phyloP scores from a whole-genome alignment of 2,113 vertebrate species.

The Beaufortia kweichowensis region DNA sequence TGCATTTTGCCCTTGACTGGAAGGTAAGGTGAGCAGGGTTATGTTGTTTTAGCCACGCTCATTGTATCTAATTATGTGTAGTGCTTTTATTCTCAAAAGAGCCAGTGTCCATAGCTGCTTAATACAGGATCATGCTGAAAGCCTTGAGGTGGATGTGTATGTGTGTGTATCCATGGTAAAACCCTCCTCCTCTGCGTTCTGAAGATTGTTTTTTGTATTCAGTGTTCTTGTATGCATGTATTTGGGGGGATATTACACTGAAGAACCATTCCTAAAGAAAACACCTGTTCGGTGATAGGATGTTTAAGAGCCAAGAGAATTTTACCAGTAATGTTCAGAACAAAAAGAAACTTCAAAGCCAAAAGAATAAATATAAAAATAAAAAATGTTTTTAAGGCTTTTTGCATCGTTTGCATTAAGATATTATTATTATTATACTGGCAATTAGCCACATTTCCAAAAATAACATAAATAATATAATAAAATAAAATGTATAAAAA shows the following conservation, averaged over 20 bases:
- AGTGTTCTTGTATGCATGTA: conserved; percentile 22
- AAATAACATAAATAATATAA: too few relatives aligned
- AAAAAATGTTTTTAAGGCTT: too few relatives aligned
- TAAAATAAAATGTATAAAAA: too few relatives aligned
- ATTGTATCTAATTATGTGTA: conserved; percentile 27
- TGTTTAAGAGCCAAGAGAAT: too few relatives aligned
- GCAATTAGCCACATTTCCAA: too few relatives aligned
- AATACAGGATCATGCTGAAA: conserved; percentile 54
- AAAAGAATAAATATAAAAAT: too few relatives aligned
- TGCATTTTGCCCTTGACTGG: not conserved
- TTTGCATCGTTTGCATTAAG: too few relatives aligned
- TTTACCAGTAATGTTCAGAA: too few relatives aligned
- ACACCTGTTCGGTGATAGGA: not conserved
- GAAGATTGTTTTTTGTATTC: conserved; percentile 68
- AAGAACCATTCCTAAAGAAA: conserved; percentile 7
- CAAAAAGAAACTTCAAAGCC: too few relatives aligned
- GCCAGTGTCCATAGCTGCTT: conserved; percentile 24
- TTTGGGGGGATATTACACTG: not conserved
- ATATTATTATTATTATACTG: too few relatives aligned
- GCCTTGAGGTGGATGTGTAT: conserved; percentile 72
- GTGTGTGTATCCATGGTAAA: conserved; percentile 73
- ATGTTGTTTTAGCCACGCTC: conserved; percentile 1
- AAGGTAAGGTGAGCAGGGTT: conserved; percentile 24
- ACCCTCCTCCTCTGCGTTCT: conserved; percentile 70
- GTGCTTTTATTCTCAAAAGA: conserved; percentile 21